Evolutionary conservation across 53 echinoderm and acorn worm species (phyloP).

Genomic region (Pentamera pediparva): DNA sequence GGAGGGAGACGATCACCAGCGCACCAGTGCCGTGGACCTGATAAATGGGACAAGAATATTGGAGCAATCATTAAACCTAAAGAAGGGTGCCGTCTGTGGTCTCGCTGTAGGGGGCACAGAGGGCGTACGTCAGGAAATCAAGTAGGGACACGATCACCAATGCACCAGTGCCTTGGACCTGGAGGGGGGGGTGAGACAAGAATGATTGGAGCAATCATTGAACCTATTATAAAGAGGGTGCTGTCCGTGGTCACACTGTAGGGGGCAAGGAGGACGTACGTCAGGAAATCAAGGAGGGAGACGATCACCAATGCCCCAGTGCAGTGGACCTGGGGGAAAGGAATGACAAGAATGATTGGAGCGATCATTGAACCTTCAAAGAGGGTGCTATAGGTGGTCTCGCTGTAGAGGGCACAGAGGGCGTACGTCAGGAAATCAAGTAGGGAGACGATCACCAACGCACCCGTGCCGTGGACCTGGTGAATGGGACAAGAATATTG

Average conservation of each 20-base stretch:
- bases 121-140: conserved; percentile 97
- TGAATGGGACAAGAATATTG: background rate
- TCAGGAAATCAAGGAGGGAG: conserved; percentile 86
- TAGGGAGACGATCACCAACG: conserved; percentile 88
- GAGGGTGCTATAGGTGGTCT: conserved; percentile 85
- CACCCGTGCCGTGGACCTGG: conserved; percentile 90
- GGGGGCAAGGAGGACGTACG: conserved; percentile 92
- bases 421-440: conserved; percentile 98
- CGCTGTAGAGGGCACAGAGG: conserved; percentile 98
- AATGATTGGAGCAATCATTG: too few species aligned
- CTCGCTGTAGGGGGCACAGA: conserved; percentile 99
- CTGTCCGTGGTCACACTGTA: conserved; percentile 96
- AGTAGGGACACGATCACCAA: conserved; percentile 91
- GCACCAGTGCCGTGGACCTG: conserved; percentile 88
- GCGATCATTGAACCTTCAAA: too few species aligned
- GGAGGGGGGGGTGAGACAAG: background rate
- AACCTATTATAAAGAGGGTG: too few species aligned
- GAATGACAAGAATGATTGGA: too few species aligned
- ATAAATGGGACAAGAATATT: background rate
- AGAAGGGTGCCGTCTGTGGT: conserved; percentile 80
- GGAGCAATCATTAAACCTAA: too few species aligned
- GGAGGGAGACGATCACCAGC: conserved; percentile 80
- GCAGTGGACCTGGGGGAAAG: conserved; percentile 55
- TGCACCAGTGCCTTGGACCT: conserved; percentile 94
- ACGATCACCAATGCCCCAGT: conserved; percentile 91